Evolutionary conservation across 2,888 invertebrate species (phyloP).

Genomic region (Mimachlamys varia): DNA sequence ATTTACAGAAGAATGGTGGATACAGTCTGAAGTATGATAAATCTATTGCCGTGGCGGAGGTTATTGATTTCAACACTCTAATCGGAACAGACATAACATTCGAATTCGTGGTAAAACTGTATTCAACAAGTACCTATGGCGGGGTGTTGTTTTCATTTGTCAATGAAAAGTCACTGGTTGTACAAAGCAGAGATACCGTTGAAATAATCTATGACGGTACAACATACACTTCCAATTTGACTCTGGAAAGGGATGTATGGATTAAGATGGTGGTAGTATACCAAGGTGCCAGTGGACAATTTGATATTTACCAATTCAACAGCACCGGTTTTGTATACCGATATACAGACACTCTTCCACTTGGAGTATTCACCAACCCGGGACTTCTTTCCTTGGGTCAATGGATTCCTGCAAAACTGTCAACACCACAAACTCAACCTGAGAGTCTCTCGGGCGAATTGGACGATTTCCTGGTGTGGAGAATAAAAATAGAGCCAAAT

Average conservation of each 20-base stretch:
- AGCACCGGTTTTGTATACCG: slow-evolving; percentile 56
- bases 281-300: slow-evolving; percentile 55
- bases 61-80: slow-evolving; percentile 48
- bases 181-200: slow-evolving; percentile 53
- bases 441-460: slow-evolving; percentile 59
- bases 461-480: slow-evolving; percentile 69
- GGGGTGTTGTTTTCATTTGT: slow-evolving; percentile 64
- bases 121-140: slow-evolving; percentile 45
- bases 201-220: slow-evolving; percentile 55
- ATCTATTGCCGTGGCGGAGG: slow-evolving; percentile 55
- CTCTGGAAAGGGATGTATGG: slow-evolving; percentile 62
- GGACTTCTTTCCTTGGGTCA: slow-evolving; percentile 66
- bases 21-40: slow-evolving; percentile 61
- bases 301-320: slow-evolving; percentile 61
- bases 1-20: slow-evolving; percentile 61
- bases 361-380: slow-evolving; percentile 55
- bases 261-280: slow-evolving; percentile 67
- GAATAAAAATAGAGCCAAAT: slow-evolving; percentile 59
- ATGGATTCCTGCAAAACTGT: slow-evolving; percentile 64
- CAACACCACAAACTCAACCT: slow-evolving; percentile 50
- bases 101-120: slow-evolving; percentile 62
- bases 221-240: slow-evolving; percentile 54
- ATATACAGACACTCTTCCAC: slow-evolving; percentile 46
- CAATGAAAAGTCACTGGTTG: slow-evolving; percentile 54
- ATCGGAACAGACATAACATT: slow-evolving; percentile 55